These are phyloP conservation scores for Megalops atlanticus DNA, from an alignment of 2,113 vertebrate genomes.

Conservation along the genomic window DNA sequence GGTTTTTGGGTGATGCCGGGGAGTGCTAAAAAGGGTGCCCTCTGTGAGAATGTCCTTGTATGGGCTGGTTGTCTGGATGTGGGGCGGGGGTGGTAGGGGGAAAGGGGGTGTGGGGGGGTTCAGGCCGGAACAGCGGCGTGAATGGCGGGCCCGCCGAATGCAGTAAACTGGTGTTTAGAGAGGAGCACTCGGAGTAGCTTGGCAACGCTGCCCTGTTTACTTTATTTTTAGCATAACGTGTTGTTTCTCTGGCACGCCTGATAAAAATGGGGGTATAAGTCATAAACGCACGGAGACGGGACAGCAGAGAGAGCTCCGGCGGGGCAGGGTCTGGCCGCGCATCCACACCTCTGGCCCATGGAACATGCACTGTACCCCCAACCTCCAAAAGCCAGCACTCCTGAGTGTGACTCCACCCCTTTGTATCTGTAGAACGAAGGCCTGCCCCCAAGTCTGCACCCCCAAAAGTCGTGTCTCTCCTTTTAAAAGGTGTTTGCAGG, in stretches of 20 bases:
- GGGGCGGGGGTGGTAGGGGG: constrained; percentile 13
- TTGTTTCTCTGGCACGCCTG: constrained; percentile 32
- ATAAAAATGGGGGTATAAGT: constrained; percentile 28
- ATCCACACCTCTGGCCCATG: background rate
- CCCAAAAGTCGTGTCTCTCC: background rate
- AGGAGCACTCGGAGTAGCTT: constrained; percentile 38
- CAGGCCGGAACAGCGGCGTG: constrained; percentile 9
- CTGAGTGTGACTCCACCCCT: background rate
- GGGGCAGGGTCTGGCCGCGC: background rate
- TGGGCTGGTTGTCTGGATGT: constrained; percentile 15
- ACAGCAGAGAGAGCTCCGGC: background rate
- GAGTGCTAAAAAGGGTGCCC: constrained; percentile 10
- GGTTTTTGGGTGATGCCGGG: background rate
- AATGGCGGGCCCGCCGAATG: constrained; percentile 2
- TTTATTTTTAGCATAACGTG: constrained; percentile 44
- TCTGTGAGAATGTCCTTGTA: constrained; percentile 32
- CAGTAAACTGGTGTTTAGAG: constrained; percentile 34
- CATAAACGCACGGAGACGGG: constrained; percentile 17
- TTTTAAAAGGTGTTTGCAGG: background rate
- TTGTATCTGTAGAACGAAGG: background rate
- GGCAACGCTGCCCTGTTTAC: constrained; percentile 40
- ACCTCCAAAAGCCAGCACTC: background rate
- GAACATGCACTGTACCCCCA: background rate
- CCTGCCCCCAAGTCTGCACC: background rate
- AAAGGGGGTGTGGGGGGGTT: constrained; percentile 1